Conservation (phyloP, 2,888 invertebrate genomes). For the Pardosa pseudoannulata region DNA sequence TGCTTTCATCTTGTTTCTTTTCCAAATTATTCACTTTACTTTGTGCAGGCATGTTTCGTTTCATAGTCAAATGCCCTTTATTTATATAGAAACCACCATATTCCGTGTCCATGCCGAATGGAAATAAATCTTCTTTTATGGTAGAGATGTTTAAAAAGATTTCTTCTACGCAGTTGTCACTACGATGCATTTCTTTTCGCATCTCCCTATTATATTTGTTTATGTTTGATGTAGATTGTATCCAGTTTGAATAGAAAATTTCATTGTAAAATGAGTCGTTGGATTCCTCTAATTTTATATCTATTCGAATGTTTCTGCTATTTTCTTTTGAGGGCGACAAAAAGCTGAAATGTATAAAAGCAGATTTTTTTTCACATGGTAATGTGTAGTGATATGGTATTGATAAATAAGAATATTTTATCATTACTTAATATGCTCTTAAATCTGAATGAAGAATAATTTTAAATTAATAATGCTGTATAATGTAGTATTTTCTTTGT, state of each 20-base stretch:
- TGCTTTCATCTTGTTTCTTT: too few species aligned
- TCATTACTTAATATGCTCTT: too few species aligned
- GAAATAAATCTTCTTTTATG: neutral
- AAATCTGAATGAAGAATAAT: too few species aligned
- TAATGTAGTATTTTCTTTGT: too few species aligned
- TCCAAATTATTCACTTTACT: too few species aligned
- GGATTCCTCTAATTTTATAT: neutral
- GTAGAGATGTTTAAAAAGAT: neutral
- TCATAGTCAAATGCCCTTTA: neutral
- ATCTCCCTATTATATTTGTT: too few species aligned
- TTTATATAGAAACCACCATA: neutral
- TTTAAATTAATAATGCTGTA: too few species aligned
- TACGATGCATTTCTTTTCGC: too few species aligned
- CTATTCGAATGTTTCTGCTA: neutral
- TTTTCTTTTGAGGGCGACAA: neutral
- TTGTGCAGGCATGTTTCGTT: too few species aligned
- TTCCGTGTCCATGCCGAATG: neutral
- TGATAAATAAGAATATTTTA: too few species aligned
- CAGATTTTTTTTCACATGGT: too few species aligned
- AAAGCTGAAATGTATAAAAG: slow-evolving; percentile 4
- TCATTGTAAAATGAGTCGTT: neutral
- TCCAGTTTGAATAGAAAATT: neutral
- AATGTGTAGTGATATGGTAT: too few species aligned
- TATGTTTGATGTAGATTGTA: neutral
- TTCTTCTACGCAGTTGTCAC: neutral